Percentiles rank a stretch among this genome's conserved stretches.
Evolutionary conservation across 2,888 invertebrate species (phyloP).

Genomic region (Andrena trimmerana): DNA sequence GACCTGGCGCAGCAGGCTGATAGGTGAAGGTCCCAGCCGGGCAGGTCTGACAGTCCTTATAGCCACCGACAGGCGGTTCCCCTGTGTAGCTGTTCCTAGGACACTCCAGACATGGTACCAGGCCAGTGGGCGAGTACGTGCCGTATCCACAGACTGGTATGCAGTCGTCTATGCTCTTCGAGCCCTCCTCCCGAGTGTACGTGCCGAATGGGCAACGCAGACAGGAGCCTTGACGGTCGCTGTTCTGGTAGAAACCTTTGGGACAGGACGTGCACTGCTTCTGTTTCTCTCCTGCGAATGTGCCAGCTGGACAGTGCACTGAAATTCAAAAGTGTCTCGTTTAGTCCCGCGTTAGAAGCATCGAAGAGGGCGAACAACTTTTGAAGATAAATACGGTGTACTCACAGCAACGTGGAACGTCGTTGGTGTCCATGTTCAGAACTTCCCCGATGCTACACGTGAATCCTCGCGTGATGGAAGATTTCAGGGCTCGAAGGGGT

Average conservation of each 20-base stretch:
- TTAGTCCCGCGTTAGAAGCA: not conserved
- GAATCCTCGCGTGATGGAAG: slow-evolving; percentile 94
- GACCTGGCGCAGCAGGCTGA: slow-evolving; percentile 95
- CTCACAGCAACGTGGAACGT: slow-evolving; percentile 96
- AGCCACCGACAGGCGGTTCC: slow-evolving; percentile 95
- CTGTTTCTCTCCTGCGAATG: slow-evolving; percentile 95
- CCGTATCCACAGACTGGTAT: slow-evolving; percentile 98
- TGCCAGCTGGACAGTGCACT: slow-evolving; percentile 99
- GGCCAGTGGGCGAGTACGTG: slow-evolving; percentile 97
- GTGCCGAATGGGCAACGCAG: slow-evolving; percentile 96
- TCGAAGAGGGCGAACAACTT: not conserved
- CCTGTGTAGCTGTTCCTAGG: slow-evolving; percentile 96
- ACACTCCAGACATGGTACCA: slow-evolving; percentile 97
- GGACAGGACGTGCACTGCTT: slow-evolving; percentile 96
- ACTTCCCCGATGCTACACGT: slow-evolving; percentile 98
- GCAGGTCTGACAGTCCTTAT: slow-evolving; percentile 97
- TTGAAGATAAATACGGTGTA: slow-evolving; percentile 71
- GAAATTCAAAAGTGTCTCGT: slow-evolving; percentile 28
- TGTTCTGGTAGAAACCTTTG: slow-evolving; percentile 96
- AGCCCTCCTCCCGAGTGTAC: slow-evolving; percentile 96
- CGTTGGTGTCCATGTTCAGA: slow-evolving; percentile 95
- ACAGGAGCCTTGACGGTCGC: slow-evolving; percentile 95
- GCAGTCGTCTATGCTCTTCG: slow-evolving; percentile 94
- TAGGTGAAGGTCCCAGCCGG: slow-evolving; percentile 95
- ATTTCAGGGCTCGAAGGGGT: slow-evolving; percentile 94